Evolutionary conservation across 2,888 invertebrate species (phyloP), one percentile per base, ranked within the genome.

Genomic region (Philhelius pedissequus): DNA sequence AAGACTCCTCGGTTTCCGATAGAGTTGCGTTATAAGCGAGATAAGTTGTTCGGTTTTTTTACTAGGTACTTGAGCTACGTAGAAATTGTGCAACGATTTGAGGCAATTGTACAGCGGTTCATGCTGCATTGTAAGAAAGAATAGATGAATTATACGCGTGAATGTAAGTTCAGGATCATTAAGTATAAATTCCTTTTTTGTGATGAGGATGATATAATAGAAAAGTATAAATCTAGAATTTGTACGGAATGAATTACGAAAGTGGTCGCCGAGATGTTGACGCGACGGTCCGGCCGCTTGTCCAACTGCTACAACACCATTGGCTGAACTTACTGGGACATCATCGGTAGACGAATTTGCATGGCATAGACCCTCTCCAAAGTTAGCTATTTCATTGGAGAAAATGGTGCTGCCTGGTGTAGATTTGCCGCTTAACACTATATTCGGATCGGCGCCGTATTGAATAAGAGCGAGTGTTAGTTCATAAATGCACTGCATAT

Each of bases 371-470:
- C 89, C 90, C 76, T 90, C 91, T 4, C 91, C 91, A 87, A 90
- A 91, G 66, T 89, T 90, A 56, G 91, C 91, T 43, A 91, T 91
- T 88, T 91, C 91, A 87, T 89, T 92, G 5, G 91, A 91, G 77
- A 91, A 91, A 38, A 91, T 91, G 13, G 91, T 90, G 83, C 90
- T 91, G 45, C 90, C 91, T 1, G 90, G 88, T 30, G 91, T 91
- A 6, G 90, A 89, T 78, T 91, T 92, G 83, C 90, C 91, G 76
- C 91, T 92, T 40, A 95, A 92, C 87, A 93, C 93, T 74, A 95
- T 92, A 88, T 95, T 94, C 15, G 95, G 95, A 92, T 96, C 94
- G 48, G 95, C 96, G 66, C 96, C 95, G 89, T 95, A 95, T 89
- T 95, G 95, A 56, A 96, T 93, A 18, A 96, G 92, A 1, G 95